Conservation (phyloP, 2,113 vertebrate species). For the Alligator sinensis region DNA sequence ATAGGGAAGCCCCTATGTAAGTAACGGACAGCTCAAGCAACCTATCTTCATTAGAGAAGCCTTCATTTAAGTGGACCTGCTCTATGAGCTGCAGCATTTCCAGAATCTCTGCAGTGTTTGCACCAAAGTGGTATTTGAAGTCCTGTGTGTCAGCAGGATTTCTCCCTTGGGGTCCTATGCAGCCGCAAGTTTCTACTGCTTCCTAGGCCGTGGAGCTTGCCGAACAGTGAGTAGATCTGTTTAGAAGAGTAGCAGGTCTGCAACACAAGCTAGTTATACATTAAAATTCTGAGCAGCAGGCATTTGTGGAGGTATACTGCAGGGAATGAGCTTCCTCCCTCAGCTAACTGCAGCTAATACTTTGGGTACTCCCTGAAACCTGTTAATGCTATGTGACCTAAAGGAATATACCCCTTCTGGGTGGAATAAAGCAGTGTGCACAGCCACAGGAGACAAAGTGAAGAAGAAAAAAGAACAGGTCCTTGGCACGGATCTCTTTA, state of each 20-base stretch:
- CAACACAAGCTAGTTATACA: neutral
- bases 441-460: neutral
- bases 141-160: neutral
- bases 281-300: neutral
- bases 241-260: neutral
- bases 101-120: neutral
- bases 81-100: neutral
- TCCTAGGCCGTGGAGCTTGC: neutral
- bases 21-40: neutral
- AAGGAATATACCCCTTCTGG: neutral
- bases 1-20: neutral
- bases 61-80: neutral
- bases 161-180: neutral
- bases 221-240: neutral
- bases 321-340: neutral
- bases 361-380: neutral
- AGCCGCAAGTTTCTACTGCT: neutral
- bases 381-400: neutral
- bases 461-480: neutral
- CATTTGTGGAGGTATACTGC: neutral
- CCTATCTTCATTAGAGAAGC: neutral
- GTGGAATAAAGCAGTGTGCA: neutral
- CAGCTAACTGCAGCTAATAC: neutral
- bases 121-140: neutral
- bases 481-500: neutral